Conservation (phyloP, 2,113 vertebrate species). For the Todiramphus saurophagus region DNA sequence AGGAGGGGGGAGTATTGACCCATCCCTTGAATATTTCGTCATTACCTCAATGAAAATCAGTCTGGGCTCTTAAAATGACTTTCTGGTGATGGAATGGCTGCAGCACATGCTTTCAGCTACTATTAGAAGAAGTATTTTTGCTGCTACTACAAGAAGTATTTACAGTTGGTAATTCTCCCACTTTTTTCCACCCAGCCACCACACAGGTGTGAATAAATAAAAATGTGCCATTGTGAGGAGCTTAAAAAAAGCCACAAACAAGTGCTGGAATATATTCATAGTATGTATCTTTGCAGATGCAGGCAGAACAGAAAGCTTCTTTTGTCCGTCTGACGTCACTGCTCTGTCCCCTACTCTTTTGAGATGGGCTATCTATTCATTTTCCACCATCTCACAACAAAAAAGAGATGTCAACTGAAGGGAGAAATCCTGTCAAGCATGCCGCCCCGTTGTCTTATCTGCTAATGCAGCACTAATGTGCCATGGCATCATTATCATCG, state of each 20-base stretch:
- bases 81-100: not conserved
- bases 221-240: not conserved
- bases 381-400: not conserved
- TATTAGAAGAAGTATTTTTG: not conserved
- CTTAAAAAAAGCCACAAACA: not conserved
- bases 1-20: not conserved
- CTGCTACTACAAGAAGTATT: not conserved
- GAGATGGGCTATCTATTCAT: not conserved
- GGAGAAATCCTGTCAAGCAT: constrained; percentile 31
- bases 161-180: not conserved
- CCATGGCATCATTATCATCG: constrained; percentile 17
- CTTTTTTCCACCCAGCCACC: not conserved
- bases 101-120: not conserved
- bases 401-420: constrained; percentile 42
- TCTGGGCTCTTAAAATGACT: not conserved
- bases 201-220: not conserved
- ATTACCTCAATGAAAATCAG: not conserved
- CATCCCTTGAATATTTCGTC: not conserved
- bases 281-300: not conserved
- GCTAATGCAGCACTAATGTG: constrained; percentile 49
- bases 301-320: constrained; percentile 22
- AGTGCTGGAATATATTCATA: not conserved
- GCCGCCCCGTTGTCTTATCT: not conserved
- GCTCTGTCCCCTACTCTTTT: not conserved
- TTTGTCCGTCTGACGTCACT: not conserved